Base-by-base conservation (phyloP, 1,140 invertebrate genomes). In the Drosophila sturtevanti region DNA sequence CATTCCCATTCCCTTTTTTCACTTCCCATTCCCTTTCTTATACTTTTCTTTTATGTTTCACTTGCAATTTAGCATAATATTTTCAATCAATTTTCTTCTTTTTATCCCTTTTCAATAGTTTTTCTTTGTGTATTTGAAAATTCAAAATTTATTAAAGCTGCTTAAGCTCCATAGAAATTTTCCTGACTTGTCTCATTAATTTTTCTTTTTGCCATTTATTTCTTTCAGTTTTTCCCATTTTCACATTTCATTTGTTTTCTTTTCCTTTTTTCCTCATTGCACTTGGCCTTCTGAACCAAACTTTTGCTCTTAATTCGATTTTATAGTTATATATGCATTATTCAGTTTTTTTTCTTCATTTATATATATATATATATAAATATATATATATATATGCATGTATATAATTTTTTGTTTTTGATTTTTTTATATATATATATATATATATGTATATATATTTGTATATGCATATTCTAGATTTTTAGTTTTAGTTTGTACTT, bases 391-490 rank as follows among this genome's bases (percentile, higher is more conserved):
- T 70, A 27, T 37, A 54, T 44, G n/a, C 59, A 38, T 48, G 60
- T 65, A 65, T 70, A 58, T 62, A n/a, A 65, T 61, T 27, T 35
- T 31, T 18, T 41, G 61, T 51, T 67, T 62, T 16, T 68, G 35
- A n/a, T n/a, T 21, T 37, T 55, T 48, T 24, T 84, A 34, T 71
- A 55, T 75, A 72, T 72, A 35, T 59, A 56, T 74, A 51, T 37
- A 35, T 52, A 56, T 74, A 51, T 51, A 68, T 63, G 14, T 75
- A 22, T 24, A 22, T 51, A 24, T 55, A 14, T 63, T 24, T 76
- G 56, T 87, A 69, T 86, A 79, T 87, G 82, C 76, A 81, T 86
- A 89, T 87, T 82, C 84, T 86, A 86, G 84, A 82, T 77, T 89
- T 56, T 56, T 35, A 56, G 54, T 56, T 56, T 81, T 87, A 89